Evolutionary conservation across 2,888 invertebrate genomes (phyloP), one percentile per base, ranked within the genome.

Genomic region (Nudaria mundana): DNA sequence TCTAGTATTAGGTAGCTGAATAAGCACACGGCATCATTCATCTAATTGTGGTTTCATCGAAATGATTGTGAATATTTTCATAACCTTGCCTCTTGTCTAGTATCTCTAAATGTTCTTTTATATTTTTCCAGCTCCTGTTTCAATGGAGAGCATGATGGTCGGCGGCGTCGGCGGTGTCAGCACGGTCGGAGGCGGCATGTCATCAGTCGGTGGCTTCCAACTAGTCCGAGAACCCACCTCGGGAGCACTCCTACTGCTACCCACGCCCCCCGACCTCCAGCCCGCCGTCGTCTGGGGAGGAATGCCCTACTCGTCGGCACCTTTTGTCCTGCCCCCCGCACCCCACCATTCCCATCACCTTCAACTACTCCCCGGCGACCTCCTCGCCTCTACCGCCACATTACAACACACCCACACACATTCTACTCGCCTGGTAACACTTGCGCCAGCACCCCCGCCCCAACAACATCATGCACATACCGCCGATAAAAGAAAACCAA

Each of bases 191-290:
- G 75, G 76, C 24, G 82, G 82, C 24, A 90, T 93, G 90, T 71
- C 92, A 81, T 87, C 93, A 89, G 70, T 94, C 42, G 93, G 95
- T 43, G 96, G 96, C 42, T 95, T 94, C 81, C 97, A 97, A 82
- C 90, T 97, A 67, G 94, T 95, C 34, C 92, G 97, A 50, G 97
- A 97, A 75, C 95, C 96, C 18, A 91, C 94, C 13, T 94, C 95
- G 3, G 96, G 97, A 30, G 95, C 95, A 59, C 90, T 96, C 46
- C 91, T 96, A 52, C 92, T 96, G 50, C 90, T 96, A 58, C 95
- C 95, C 30, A 91, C 95, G 23, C 91, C 94, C 30, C 93, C 79
- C 2, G 93, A 93, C 65, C 84, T 94, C 49, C 93, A 93, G 51
- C 93, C 94, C 71, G 91, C 94, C 0, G 92, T 94, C 29, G 92